These are phyloP conservation scores for Umimayanthus chanpuru DNA, from an alignment of 92 coral and sea anemone species.

Conservation along the genomic window DNA sequence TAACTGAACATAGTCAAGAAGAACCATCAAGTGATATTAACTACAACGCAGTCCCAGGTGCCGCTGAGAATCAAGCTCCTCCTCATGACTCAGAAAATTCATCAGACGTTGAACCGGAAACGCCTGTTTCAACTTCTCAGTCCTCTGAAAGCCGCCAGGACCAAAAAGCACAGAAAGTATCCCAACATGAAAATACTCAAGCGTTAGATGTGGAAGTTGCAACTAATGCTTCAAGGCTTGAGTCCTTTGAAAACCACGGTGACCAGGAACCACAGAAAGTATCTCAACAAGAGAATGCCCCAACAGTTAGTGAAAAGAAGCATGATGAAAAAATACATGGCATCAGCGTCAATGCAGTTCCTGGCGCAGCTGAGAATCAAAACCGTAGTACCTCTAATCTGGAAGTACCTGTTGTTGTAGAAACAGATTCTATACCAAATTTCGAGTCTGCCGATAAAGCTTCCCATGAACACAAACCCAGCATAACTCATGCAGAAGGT, in stretches of 20 bases:
- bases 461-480: background rate
- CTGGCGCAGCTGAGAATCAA: constrained; percentile 13
- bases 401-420: constrained; percentile 4
- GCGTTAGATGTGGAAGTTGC: background rate
- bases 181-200: background rate
- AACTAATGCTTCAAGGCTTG: background rate
- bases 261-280: background rate
- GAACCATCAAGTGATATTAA: background rate
- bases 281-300: background rate
- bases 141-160: background rate
- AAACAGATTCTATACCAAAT: background rate
- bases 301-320: background rate
- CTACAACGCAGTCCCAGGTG: constrained; percentile 26
- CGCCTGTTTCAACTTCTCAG: background rate
- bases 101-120: background rate
- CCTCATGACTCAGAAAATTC: background rate
- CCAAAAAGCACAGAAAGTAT: background rate
- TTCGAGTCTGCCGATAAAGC: background rate
- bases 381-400: background rate
- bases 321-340: background rate
- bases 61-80: constrained; percentile 1
- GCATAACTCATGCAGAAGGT: background rate
- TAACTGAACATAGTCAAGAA: constrained; percentile 3
- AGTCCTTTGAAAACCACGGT: background rate
- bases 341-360: constrained; percentile 14